A percentile compares a stretch with the other conserved stretches of the same genome.
These are phyloP conservation scores for Catharus fuscescens DNA, from an alignment of 2,113 vertebrate genomes.

Conservation along the genomic window DNA sequence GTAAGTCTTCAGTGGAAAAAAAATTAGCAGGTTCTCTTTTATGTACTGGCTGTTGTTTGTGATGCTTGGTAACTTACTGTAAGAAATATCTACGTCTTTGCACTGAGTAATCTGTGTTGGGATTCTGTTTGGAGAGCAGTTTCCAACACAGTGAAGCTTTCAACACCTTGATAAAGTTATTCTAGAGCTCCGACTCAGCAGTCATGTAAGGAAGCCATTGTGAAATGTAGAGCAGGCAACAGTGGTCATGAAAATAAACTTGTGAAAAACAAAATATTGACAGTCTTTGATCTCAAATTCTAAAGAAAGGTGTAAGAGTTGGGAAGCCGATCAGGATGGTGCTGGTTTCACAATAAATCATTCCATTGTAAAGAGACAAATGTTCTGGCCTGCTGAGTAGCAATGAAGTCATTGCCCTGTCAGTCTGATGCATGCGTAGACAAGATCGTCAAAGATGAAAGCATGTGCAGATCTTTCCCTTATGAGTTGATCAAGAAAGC, in stretches of 20 bases:
- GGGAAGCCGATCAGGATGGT: background rate
- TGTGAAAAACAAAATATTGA: background rate
- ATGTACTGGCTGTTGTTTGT: background rate
- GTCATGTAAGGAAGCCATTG: background rate
- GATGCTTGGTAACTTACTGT: background rate
- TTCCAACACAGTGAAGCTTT: background rate
- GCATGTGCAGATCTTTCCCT: conserved; percentile 37
- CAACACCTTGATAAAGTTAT: background rate
- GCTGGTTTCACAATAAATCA: conserved; percentile 25
- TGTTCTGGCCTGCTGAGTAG: conserved; percentile 8
- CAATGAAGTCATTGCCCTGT: background rate
- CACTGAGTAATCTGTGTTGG: background rate
- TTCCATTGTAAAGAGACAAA: background rate
- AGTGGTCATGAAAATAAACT: background rate
- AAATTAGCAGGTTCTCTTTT: background rate
- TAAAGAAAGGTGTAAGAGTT: background rate
- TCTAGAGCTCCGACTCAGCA: background rate
- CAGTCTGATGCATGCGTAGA: background rate
- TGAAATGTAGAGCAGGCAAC: background rate
- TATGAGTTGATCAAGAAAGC: conserved; percentile 34
- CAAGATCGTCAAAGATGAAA: conserved; percentile 27
- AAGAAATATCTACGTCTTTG: background rate
- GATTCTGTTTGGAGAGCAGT: background rate
- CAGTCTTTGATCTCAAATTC: background rate
- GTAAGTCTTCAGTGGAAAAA: background rate